Base-by-base conservation (phyloP, 2,797 vertebrate species). In the Enteromius treurensis region DNA sequence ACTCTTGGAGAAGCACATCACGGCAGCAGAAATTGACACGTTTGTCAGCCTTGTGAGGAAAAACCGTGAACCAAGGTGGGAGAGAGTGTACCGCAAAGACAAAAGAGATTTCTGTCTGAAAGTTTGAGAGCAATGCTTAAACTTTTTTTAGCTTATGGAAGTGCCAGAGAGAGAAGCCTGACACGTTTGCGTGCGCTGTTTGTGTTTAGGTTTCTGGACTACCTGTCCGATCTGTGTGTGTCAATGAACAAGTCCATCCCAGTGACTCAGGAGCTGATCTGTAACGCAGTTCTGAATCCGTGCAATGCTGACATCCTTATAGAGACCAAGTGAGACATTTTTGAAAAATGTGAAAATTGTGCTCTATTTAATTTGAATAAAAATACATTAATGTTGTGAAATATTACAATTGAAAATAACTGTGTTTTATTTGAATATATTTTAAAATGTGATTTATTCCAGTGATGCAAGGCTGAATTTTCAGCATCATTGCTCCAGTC, bases 241-340 rank as follows among this genome's bases (percentile, higher is more conserved):
- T 99, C 98, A 84, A 99, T 99, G 97, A 97, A 96, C 80, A 99
- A 99, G 86, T 98, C 98, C 83, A 99, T 99, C 86, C 98, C 98
- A 0, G 97, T 99, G 89, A 99, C 98, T 4, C 98, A 99, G 93
- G 98, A 99, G 90, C 90, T 99, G 83, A 99, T 99, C 87, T 99
- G 98, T 82, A 99, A 98, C 51, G 97, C 98, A 0, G 98, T 99
- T 67, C 92, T 99, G 88, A 98, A 99, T 85, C 96, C 96, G 5
- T 87, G 92, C 87, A 99, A 99, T 1, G 97, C 95, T 0, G 98
- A 99, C 93, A 99, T 99, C 81, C 96, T 99, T 86, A 99, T 99
- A 11, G 98, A 99, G 91, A 99, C 98, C 0, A 99, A 98, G 98
- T 99, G 74, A 95, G 96, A 81, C 42, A 17, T 17, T 34, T n/a